phyloP scores from a whole-genome alignment of 2,113 vertebrate genomes.

The Sakesphorus luctuosus region DNA sequence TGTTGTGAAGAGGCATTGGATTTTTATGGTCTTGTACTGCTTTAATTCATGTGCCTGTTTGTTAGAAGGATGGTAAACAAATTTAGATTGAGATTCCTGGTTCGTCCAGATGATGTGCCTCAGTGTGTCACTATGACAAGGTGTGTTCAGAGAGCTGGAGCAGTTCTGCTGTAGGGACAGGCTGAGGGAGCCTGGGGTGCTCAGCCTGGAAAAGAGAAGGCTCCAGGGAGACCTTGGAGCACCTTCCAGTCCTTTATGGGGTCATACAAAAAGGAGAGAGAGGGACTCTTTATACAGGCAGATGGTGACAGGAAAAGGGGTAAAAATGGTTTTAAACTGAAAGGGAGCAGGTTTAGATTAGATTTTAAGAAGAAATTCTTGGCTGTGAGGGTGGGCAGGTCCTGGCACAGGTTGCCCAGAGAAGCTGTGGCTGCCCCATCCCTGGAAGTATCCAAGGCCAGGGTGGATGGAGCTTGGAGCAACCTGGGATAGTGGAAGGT shows the following conservation, averaged over 20 bases:
- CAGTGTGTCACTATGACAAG: not conserved
- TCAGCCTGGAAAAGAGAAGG: not conserved
- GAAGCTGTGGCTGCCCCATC: not conserved
- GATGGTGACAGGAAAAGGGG: not conserved
- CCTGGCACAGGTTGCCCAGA: not conserved
- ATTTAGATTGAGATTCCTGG: not conserved
- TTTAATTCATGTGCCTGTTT: not conserved
- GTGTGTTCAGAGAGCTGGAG: not conserved
- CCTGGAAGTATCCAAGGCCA: not conserved
- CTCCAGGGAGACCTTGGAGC: not conserved
- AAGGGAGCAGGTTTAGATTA: not conserved
- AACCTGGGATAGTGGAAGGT: not conserved
- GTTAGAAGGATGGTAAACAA: not conserved
- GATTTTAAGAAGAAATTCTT: not conserved
- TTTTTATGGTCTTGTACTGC: not conserved
- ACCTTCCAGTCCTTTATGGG: not conserved
- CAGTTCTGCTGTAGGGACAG: not conserved
- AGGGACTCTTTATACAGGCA: not conserved
- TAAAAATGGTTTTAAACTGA: not conserved
- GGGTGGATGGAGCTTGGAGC: accelerated
- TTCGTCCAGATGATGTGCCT: not conserved
- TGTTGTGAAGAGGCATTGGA: not conserved
- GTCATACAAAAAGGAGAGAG: not conserved
- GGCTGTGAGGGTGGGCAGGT: accelerated
- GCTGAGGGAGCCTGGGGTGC: not conserved